These are phyloP conservation scores for Mungos mungo DNA, from an alignment of 2,113 vertebrate species.

Conservation along the genomic window DNA sequence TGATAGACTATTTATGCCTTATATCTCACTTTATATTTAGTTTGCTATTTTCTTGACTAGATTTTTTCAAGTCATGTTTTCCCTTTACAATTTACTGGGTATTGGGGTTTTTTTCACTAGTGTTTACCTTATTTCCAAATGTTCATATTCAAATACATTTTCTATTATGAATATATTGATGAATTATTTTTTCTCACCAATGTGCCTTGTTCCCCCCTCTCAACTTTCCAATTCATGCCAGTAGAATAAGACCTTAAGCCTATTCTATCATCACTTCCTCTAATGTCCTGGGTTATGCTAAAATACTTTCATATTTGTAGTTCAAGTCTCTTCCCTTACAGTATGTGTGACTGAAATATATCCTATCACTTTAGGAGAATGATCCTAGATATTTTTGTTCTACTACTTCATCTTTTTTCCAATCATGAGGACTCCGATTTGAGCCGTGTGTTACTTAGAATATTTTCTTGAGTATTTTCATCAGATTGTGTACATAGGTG, in stretches of 20 bases:
- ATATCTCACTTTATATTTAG: background rate
- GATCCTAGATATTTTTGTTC: background rate
- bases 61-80: background rate
- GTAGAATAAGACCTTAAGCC: background rate
- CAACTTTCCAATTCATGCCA: background rate
- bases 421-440: background rate
- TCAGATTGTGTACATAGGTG: background rate
- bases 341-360: background rate
- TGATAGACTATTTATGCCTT: background rate
- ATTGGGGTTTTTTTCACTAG: background rate
- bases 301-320: background rate
- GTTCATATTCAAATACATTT: background rate
- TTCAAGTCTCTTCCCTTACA: background rate
- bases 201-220: background rate
- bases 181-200: background rate
- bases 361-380: background rate
- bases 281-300: background rate
- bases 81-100: background rate
- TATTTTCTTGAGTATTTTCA: constrained; percentile 3
- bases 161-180: background rate
- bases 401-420: background rate
- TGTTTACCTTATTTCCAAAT: constrained; percentile 11
- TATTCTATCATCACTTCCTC: background rate
- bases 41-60: background rate
- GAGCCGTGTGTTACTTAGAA: background rate